phyloP scores from a whole-genome alignment of 2,797 vertebrate species.

The Mus spretus region DNA sequence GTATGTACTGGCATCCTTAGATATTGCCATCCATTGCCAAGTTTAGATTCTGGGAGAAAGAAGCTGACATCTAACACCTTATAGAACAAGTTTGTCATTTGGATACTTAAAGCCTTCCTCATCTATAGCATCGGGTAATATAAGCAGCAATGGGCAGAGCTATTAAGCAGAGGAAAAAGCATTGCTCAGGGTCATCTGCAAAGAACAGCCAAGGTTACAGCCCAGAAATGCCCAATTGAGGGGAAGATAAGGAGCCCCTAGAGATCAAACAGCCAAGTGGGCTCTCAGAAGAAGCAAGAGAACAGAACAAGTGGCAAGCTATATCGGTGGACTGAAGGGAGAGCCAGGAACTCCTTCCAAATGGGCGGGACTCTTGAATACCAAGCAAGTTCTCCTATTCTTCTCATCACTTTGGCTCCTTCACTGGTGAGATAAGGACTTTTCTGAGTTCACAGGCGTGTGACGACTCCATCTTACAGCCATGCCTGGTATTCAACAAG shows the following conservation, averaged over 20 bases:
- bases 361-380: neutral
- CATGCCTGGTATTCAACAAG: neutral
- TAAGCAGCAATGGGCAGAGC: neutral
- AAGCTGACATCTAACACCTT: neutral
- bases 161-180: neutral
- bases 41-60: conserved; percentile 47
- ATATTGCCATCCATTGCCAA: neutral
- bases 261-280: neutral
- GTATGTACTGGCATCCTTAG: conserved; percentile 14
- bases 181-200: neutral
- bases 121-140: neutral
- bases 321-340: neutral
- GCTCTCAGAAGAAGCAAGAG: neutral
- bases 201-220: neutral
- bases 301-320: neutral
- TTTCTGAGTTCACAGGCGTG: neutral
- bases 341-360: neutral
- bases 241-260: neutral
- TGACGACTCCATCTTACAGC: neutral
- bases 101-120: neutral
- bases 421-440: neutral
- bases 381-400: neutral
- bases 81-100: conserved; percentile 15
- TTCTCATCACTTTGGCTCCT: neutral
- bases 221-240: neutral